Percentiles rank a stretch among this genome's conserved stretches.
These are phyloP conservation scores for Dendrophyllia cribrosa DNA, from an alignment of 64 coral and sea anemone genomes.

Conservation along the genomic window DNA sequence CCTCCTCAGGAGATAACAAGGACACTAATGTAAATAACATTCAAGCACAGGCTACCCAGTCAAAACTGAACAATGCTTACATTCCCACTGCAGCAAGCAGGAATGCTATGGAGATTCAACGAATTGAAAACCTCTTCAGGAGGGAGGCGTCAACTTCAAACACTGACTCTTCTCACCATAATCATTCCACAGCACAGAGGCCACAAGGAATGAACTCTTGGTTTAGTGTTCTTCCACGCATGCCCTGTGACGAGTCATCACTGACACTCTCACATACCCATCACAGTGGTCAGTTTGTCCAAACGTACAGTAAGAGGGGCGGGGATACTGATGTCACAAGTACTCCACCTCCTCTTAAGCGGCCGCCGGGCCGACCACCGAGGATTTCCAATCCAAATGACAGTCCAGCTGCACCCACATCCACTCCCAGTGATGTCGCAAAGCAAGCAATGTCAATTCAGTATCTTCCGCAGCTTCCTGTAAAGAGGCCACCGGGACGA, in stretches of 20 bases:
- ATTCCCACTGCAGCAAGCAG: slow-evolving; percentile 5
- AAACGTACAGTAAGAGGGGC: slow-evolving; percentile 86
- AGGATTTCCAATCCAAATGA: slow-evolving; percentile 61
- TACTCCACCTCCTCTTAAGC: slow-evolving; percentile 68
- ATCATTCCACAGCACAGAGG: neutral
- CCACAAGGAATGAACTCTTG: slow-evolving; percentile 32
- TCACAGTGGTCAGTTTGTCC: slow-evolving; percentile 82
- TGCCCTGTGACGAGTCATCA: slow-evolving; percentile 91
- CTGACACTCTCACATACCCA: slow-evolving; percentile 89
- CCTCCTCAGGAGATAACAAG: slow-evolving; percentile 1
- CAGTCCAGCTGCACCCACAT: neutral
- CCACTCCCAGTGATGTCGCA: neutral
- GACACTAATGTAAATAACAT: neutral
- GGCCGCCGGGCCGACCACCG: slow-evolving; percentile 87
- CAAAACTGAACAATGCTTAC: slow-evolving; percentile 33
- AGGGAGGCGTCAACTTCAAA: slow-evolving; percentile 5
- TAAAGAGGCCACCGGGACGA: slow-evolving; percentile 22
- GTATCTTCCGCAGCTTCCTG: slow-evolving; percentile 24
- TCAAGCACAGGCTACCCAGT: neutral
- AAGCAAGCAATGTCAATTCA: slow-evolving; percentile 2
- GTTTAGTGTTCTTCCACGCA: slow-evolving; percentile 90
- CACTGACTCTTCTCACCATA: neutral
- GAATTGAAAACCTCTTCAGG: slow-evolving; percentile 51
- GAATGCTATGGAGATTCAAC: slow-evolving; percentile 51
- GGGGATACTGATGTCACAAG: slow-evolving; percentile 50